Evolutionary conservation across 2,888 invertebrate species (phyloP), one percentile per base, ranked within the genome.

Genomic region (Drosophila percnosoma): DNA sequence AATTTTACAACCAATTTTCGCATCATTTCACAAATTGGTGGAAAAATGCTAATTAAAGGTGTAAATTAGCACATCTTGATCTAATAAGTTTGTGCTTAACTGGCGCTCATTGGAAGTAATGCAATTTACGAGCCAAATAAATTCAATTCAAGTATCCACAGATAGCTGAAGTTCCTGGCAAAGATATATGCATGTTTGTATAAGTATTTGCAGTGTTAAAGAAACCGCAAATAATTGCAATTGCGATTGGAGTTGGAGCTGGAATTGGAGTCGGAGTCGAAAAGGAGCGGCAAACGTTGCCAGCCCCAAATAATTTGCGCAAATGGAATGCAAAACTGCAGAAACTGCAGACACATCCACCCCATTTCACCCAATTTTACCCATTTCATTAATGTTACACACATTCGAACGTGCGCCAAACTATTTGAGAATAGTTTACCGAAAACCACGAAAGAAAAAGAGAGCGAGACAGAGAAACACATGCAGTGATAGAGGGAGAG

Each of bases 301-400:
- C 66, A 82, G 82, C 36, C 75, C 63, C 45, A 72, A 73, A 78
- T 82, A 69, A 72, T 78, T 73, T 82, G 69, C 62, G 57, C 65
- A 72, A 78, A 79, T 75, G 80, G 80, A 76, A 80, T 79, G 78
- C 76, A 79, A 80, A 72, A 75, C 66, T 73, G 60, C 11, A 38
- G 29, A 63, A 75, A 49, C 66, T 72, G 58, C 53, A 63, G 57
- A 66, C 52, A 55, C 49, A 55, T 42, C 40, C 29, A 36, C 54
- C 36, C 54, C 59, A 82, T 81, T 36, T 36, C 34, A 52, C 21
- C 53, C 54, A 80, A 80, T n/a, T 36, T n/a, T 11, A 18, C 13
- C 36, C 60, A 82, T 82, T 87, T 89, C 90, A 87, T 80, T 84
- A 85, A 89, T 89, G 88, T 83, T 68, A 73, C 75, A 80, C 77